Evolutionary conservation across 2,113 vertebrate genomes (phyloP).

Genomic region (Condylura cristata): DNA sequence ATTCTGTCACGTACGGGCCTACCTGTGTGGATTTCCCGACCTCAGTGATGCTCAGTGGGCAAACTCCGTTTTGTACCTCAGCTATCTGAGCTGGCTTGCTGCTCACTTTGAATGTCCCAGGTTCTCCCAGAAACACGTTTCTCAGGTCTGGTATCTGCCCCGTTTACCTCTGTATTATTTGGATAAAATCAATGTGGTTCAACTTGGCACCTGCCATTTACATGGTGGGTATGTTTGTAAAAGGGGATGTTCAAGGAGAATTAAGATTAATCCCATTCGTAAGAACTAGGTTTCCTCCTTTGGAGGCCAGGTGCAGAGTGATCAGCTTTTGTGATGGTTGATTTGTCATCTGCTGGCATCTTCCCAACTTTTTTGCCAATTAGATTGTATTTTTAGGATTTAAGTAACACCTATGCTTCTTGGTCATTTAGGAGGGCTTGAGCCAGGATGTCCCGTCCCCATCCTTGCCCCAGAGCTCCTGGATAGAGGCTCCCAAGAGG

Average conservation of each 20-base stretch:
- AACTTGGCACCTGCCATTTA: neutral
- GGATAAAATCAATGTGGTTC: neutral
- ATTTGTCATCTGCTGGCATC: neutral
- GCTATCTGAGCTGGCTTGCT: neutral
- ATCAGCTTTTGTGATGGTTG: neutral
- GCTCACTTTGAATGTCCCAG: neutral
- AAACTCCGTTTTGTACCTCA: neutral
- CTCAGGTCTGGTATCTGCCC: neutral
- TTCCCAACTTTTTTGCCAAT: neutral
- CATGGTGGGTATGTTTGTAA: neutral
- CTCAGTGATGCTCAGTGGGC: neutral
- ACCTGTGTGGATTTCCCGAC: neutral
- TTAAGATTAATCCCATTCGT: neutral
- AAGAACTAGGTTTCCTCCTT: neutral
- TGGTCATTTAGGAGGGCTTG: neutral
- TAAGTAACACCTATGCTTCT: neutral
- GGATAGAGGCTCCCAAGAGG: neutral
- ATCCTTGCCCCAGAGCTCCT: neutral
- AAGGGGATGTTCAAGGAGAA: neutral
- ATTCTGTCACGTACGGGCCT: rapidly evolving
- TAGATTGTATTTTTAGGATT: neutral
- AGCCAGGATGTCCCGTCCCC: neutral
- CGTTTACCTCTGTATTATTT: neutral
- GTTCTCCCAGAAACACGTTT: neutral
- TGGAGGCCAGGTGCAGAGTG: neutral